Conservation (phyloP, 2,113 vertebrate genomes). For the Menura novaehollandiae region DNA sequence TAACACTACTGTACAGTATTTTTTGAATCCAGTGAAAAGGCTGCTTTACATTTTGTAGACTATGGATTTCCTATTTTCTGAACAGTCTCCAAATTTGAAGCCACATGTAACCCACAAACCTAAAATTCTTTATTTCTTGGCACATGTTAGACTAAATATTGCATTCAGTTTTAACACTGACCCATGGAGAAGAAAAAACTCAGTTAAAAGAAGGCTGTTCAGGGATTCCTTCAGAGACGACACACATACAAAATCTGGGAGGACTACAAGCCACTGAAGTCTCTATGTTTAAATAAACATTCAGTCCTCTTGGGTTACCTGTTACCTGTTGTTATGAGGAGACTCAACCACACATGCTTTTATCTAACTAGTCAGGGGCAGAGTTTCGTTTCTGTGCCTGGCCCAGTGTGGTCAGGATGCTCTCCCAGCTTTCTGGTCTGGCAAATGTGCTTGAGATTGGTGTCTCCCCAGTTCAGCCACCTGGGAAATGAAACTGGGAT, state of each 20-base stretch:
- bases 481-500: not conserved
- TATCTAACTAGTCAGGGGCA: not conserved
- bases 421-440: not conserved
- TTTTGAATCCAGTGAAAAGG: not conserved
- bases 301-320: not conserved
- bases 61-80: not conserved
- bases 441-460: fast-evolving
- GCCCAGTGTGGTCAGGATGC: not conserved
- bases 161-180: not conserved
- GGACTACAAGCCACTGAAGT: not conserved
- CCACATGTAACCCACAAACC: not conserved
- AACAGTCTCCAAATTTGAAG: not conserved
- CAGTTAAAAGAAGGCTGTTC: not conserved
- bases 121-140: not conserved
- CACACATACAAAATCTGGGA: not conserved
- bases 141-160: not conserved
- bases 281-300: not conserved
- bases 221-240: not conserved
- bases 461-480: not conserved
- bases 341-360: not conserved
- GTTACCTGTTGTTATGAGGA: not conserved
- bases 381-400: not conserved
- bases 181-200: not conserved
- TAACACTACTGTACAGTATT: not conserved
- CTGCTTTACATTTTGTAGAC: not conserved